A percentile compares a stretch with the other conserved stretches of the same genome.
phyloP scores from a whole-genome alignment of 2,888 invertebrate species.

The Ditula angustiorana region DNA sequence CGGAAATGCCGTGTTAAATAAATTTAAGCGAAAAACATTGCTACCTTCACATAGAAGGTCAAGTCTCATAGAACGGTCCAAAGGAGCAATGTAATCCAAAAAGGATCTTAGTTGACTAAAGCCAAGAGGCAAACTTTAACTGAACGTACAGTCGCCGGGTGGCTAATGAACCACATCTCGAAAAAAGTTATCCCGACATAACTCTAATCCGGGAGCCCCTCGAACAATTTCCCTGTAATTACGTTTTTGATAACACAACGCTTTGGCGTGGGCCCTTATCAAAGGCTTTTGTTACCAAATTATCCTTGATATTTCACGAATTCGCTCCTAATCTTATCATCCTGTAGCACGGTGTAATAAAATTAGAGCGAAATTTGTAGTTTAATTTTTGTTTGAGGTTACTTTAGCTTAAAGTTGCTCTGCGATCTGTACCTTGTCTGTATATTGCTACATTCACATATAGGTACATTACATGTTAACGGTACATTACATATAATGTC shows the following conservation, averaged over 20 bases:
- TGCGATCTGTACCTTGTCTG: no score
- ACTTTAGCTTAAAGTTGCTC: neutral
- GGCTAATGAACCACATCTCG: neutral
- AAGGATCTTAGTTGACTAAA: no score
- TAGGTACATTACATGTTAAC: no score
- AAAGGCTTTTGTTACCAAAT: slow-evolving; percentile 34
- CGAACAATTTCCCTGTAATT: slow-evolving; percentile 25
- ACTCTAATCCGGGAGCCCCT: slow-evolving; percentile 16
- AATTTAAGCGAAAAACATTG: no score
- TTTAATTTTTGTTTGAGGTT: neutral
- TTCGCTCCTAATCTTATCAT: slow-evolving; percentile 23
- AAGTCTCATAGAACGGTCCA: no score
- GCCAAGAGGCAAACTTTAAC: no score
- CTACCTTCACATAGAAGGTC: no score
- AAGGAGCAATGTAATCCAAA: no score
- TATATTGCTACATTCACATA: no score
- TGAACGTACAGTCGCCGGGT: no score
- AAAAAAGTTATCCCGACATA: neutral
- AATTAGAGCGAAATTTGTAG: neutral
- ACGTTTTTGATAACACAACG: slow-evolving; percentile 3
- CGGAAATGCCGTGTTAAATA: no score
- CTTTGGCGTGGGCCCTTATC: neutral
- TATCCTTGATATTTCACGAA: slow-evolving; percentile 21
- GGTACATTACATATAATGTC: no score
- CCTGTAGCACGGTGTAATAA: slow-evolving; percentile 4